Evolutionary conservation across 2,888 invertebrate genomes (phyloP).

Genomic region (Hoplodrina blanda): DNA sequence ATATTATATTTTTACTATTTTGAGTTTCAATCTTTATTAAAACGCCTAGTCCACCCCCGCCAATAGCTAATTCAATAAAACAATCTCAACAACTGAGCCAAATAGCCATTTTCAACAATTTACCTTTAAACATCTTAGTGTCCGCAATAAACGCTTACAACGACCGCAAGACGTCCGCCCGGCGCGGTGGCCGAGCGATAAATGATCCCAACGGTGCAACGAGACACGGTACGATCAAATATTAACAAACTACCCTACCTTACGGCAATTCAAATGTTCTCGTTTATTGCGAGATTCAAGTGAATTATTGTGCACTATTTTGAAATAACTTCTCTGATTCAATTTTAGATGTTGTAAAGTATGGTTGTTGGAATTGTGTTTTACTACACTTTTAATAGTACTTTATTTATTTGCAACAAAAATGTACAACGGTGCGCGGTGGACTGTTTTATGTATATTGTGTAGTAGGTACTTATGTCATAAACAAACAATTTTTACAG

Average conservation of each 20-base stretch:
- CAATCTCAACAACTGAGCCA: conserved; percentile 30
- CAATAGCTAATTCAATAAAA: conserved; percentile 12
- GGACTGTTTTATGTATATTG: background rate
- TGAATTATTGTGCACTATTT: conserved; percentile 55
- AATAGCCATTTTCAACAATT: conserved; percentile 46
- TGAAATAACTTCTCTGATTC: conserved; percentile 50
- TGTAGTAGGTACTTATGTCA: too few relatives aligned
- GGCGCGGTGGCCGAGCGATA: conserved; percentile 74
- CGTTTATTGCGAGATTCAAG: conserved; percentile 75
- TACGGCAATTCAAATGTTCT: conserved; percentile 79
- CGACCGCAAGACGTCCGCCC: conserved; percentile 76
- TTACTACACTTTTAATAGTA: conserved; percentile 4
- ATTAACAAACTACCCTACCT: conserved; percentile 86
- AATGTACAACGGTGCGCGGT: too few relatives aligned
- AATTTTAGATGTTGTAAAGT: conserved; percentile 38
- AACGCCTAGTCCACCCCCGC: background rate
- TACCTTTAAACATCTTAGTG: conserved; percentile 55
- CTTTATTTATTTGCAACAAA: background rate
- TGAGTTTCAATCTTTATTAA: background rate
- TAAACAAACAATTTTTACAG: too few relatives aligned
- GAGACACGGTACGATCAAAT: conserved; percentile 83
- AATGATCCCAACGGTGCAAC: conserved; percentile 77
- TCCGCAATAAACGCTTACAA: conserved; percentile 75
- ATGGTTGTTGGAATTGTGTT: conserved; percentile 11
- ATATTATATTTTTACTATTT: background rate